These are phyloP conservation scores for Dioctria rufipes DNA, from an alignment of 2,888 invertebrate genomes.

Conservation along the genomic window DNA sequence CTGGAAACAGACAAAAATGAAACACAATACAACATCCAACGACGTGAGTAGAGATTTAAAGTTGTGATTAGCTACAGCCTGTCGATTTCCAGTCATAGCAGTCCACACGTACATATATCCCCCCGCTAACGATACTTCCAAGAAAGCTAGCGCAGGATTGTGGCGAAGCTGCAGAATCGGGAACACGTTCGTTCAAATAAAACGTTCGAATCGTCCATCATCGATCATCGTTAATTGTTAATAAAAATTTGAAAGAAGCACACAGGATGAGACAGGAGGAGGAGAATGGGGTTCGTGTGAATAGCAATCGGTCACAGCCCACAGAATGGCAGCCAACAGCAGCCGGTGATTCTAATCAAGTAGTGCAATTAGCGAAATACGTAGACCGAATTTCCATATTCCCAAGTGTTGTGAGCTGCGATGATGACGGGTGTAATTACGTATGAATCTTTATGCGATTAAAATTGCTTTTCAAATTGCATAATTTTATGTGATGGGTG, in stretches of 20 bases:
- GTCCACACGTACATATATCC: background rate
- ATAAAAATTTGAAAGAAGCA: slow-evolving; percentile 32
- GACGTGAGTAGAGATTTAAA: slow-evolving; percentile 44
- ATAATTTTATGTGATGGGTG: slow-evolving; percentile 19
- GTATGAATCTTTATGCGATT: slow-evolving; percentile 39
- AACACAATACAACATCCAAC: slow-evolving; percentile 10
- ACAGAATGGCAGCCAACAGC: background rate
- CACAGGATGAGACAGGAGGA: background rate
- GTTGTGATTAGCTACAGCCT: background rate
- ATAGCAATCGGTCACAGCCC: background rate
- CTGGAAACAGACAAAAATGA: slow-evolving; percentile 24
- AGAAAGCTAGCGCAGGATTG: background rate
- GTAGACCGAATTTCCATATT: slow-evolving; percentile 24
- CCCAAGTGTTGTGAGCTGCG: slow-evolving; percentile 9
- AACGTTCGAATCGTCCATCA: slow-evolving; percentile 14
- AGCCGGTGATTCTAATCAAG: slow-evolving; percentile 7
- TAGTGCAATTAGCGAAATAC: slow-evolving; percentile 20
- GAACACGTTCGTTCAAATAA: slow-evolving; percentile 17
- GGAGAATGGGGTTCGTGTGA: too few species aligned
- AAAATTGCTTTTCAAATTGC: slow-evolving; percentile 40
- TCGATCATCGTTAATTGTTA: slow-evolving; percentile 46
- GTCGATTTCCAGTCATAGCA: background rate
- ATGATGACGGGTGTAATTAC: slow-evolving; percentile 30
- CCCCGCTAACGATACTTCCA: background rate
- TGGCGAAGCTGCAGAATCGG: background rate